A percentile compares a stretch with the other conserved stretches of the same genome.
Conservation (phyloP, 2,797 vertebrate species). For the Buceros bicornis region DNA sequence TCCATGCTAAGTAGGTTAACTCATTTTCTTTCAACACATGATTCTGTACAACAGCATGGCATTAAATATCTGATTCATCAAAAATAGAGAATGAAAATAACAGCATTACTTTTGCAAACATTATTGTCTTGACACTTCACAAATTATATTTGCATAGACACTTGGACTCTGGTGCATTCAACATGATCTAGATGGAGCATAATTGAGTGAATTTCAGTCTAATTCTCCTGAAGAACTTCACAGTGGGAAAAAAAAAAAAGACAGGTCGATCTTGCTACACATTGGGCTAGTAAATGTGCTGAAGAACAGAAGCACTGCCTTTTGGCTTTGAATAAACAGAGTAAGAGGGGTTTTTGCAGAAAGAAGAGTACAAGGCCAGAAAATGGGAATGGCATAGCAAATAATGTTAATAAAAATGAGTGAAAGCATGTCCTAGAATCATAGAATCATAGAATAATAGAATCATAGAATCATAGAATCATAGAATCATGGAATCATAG, state of each 20-base stretch:
- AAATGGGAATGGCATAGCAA: neutral
- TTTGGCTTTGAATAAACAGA: neutral
- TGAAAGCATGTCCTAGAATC: neutral
- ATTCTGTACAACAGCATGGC: neutral
- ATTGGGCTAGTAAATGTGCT: neutral
- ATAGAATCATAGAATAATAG: no score
- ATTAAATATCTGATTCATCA: slow-evolving; percentile 5
- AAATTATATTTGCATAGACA: neutral
- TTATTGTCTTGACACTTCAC: neutral
- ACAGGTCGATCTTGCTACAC: neutral
- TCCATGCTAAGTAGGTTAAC: neutral
- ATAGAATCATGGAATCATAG: no score
- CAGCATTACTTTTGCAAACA: neutral
- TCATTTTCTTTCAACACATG: neutral
- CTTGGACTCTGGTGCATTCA: neutral
- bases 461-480: no score
- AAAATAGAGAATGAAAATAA: slow-evolving; percentile 5
- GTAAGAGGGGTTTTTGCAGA: neutral
- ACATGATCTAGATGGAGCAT: neutral
- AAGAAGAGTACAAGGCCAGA: neutral
- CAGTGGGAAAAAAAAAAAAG: neutral
- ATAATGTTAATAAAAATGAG: neutral
- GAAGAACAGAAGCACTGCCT: neutral
- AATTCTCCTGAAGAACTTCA: slow-evolving; percentile 18
- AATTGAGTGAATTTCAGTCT: slow-evolving; percentile 10